A percentile compares a stretch with the other conserved stretches of the same genome.
Evolutionary conservation across 35 echinoderm and acorn worm genomes (phyloP).

Genomic region (Patiria miniata): DNA sequence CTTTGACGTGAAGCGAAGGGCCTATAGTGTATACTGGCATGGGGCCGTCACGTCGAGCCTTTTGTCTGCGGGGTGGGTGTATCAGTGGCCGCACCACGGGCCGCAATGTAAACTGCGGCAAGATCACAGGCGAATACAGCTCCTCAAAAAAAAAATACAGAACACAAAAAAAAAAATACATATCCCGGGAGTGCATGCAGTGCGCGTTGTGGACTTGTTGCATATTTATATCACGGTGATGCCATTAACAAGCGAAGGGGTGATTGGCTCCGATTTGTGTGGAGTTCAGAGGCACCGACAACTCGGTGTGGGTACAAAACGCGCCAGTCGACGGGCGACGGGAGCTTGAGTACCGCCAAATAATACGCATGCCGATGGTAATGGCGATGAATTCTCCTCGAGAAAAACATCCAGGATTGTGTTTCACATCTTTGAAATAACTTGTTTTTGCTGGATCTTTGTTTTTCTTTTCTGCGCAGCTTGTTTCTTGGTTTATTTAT

Average conservation of each 20-base stretch:
- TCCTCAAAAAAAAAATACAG: too few relatives aligned
- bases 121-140: background rate
- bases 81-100: slow-evolving; percentile 22
- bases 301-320: background rate
- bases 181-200: background rate
- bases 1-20: background rate
- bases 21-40: background rate
- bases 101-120: slow-evolving; percentile 24
- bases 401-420: slow-evolving; percentile 6
- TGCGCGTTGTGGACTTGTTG: slow-evolving; percentile 13
- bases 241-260: slow-evolving; percentile 23
- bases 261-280: background rate
- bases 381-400: background rate
- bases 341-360: background rate
- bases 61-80: slow-evolving; percentile 24
- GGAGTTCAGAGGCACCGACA: background rate
- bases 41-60: background rate
- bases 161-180: background rate
- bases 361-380: slow-evolving; percentile 8
- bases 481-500: too few relatives aligned
- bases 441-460: too few relatives aligned
- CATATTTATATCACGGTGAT: slow-evolving; percentile 25
- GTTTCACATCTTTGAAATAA: background rate
- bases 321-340: background rate
- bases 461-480: too few relatives aligned